phyloP scores from a whole-genome alignment of 2,888 invertebrate species.

The Drosophila demipolita region DNA sequence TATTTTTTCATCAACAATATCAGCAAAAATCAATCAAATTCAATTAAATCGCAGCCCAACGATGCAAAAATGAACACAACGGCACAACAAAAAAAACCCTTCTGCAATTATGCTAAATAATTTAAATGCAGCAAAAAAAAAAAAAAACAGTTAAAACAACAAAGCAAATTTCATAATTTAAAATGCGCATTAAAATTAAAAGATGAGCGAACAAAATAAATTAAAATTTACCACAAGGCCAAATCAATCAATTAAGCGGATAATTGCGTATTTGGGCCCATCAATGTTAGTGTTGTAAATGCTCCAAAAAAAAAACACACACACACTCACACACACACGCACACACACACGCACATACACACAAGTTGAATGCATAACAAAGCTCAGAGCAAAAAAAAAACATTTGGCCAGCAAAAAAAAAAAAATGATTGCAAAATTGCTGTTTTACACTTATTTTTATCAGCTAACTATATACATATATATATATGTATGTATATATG shows the following conservation, averaged over 20 bases:
- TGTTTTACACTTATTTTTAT: constrained; percentile 50
- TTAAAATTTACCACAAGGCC: constrained; percentile 30
- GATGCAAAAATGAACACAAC: constrained; percentile 46
- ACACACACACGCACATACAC: constrained; percentile 1
- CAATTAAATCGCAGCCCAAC: constrained; percentile 72
- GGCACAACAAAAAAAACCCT: constrained; percentile 19
- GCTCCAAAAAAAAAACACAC: constrained; percentile 6
- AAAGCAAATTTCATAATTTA: constrained; percentile 46
- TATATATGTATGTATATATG: background rate
- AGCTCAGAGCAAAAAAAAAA: background rate
- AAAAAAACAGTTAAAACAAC: constrained; percentile 9
- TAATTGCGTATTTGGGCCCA: background rate
- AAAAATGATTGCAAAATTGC: constrained; percentile 41
- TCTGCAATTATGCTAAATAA: constrained; percentile 68
- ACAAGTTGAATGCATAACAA: constrained; percentile 4
- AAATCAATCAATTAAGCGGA: constrained; percentile 53
- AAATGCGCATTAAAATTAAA: constrained; percentile 49
- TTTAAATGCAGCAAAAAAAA: constrained; percentile 41
- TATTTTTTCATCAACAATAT: constrained; percentile 77
- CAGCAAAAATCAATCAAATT: constrained; percentile 80
- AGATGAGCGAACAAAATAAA: constrained; percentile 29
- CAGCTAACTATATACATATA: constrained; percentile 13
- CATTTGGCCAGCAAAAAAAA: constrained; percentile 20
- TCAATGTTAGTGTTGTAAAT: constrained; percentile 8
- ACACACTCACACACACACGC: background rate